A percentile compares a stretch with the other conserved stretches of the same genome.
Conservation (phyloP, 2,797 vertebrate genomes). For the Sebastes hopkinsi region DNA sequence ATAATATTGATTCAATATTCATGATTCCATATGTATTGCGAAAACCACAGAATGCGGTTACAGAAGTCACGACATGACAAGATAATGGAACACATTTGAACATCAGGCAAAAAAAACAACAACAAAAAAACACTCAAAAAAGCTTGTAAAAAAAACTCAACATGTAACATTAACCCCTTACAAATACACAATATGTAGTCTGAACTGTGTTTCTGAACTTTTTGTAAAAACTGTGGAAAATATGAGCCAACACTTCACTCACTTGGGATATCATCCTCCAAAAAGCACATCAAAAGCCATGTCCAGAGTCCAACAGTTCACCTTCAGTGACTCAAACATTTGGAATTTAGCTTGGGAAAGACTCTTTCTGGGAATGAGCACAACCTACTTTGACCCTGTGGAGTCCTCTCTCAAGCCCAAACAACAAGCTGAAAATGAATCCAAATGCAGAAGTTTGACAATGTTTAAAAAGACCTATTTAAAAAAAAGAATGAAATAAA, state of each 20-base stretch:
- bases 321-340: slow-evolving; percentile 71
- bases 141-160: background rate
- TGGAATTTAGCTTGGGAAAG: slow-evolving; percentile 63
- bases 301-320: slow-evolving; percentile 31
- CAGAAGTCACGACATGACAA: background rate
- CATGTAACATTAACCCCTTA: background rate
- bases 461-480: background rate
- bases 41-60: background rate
- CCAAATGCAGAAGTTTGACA: background rate
- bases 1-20: too few relatives aligned
- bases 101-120: background rate
- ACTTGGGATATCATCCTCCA: slow-evolving; percentile 4
- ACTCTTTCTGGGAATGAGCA: slow-evolving; percentile 48
- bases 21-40: too few relatives aligned
- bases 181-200: background rate
- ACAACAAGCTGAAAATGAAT: background rate
- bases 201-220: background rate
- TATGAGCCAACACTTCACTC: background rate
- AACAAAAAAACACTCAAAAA: background rate
- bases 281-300: background rate
- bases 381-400: slow-evolving; percentile 63
- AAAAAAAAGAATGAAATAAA: background rate
- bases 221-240: background rate
- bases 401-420: slow-evolving; percentile 26
- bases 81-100: background rate